Conservation (phyloP, 2,888 invertebrate genomes). For the Megastigmus dorsalis region DNA sequence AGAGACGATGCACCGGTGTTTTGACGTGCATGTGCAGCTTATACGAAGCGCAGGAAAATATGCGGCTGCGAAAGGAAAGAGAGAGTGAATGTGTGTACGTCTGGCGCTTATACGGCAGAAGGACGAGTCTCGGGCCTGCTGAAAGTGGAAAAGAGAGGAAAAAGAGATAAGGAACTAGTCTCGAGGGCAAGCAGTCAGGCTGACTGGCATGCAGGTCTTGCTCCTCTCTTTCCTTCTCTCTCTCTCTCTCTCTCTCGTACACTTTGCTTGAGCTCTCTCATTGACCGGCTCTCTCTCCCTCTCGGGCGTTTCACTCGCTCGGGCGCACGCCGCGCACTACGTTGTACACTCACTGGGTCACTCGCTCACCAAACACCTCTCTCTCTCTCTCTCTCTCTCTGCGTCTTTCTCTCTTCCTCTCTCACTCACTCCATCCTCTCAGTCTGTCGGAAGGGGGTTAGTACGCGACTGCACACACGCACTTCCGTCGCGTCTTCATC, state of each 20-base stretch:
- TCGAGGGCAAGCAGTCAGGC: neutral
- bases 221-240: slow-evolving; percentile 29
- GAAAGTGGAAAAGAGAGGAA: neutral
- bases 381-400: slow-evolving; percentile 17
- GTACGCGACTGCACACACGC: no score
- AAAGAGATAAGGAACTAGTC: neutral
- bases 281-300: slow-evolving; percentile 15
- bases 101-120: no score
- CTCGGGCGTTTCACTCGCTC: no score
- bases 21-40: no score
- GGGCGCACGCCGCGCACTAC: slow-evolving; percentile 17
- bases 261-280: no score
- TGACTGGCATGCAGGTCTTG: neutral
- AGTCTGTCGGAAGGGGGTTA: no score
- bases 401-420: slow-evolving; percentile 34
- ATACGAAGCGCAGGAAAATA: neutral
- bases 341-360: slow-evolving; percentile 42
- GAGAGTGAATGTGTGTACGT: no score
- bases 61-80: neutral
- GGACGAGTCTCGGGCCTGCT: no score
- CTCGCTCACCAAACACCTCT: slow-evolving; percentile 24
- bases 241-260: slow-evolving; percentile 44
- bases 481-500: no score
- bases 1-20: no score
- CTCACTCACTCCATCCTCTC: slow-evolving; percentile 11